Evolutionary conservation across 1,140 invertebrate genomes (phyloP), one percentile per base, ranked within the genome.

Genomic region (Chionoecetes opilio): DNA sequence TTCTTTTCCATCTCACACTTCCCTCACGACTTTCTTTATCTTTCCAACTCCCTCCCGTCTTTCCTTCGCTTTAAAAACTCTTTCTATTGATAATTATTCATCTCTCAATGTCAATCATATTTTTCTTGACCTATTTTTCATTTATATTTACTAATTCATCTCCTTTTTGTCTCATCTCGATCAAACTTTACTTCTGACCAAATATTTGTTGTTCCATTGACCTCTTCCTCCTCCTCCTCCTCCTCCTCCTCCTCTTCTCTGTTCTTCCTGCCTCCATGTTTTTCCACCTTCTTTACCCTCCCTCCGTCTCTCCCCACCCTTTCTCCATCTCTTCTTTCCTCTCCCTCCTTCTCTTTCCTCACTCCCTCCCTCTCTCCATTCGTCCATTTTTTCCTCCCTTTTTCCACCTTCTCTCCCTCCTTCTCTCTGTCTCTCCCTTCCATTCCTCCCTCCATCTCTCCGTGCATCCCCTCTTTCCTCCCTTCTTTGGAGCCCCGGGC

Each of bases 271-370:
- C 38, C 38, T 41, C 14, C 38, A n/a, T n/a, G n/a, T n/a, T n/a
- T n/a, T 14, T 46, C 41, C 14, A 5, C 14, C 41, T 46, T 14
- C 14, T 14, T 46, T 14, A 8, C 41, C 14, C 41, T 46, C 41
- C 14, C 41, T 46, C 41, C 14, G 5, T 46, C 41, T 46, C 41
- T 46, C 41, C 14, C 41, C 41, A 8, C 41, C 14, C 41, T 84
- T 31, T 85, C 84, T 85, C 31, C n/a, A 2, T 86, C 29, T 31
- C 84, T 35, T 29, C 11, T 2, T 86, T 2, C 35, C 29, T 86
- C 84, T 86, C 29, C n/a, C 84, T 86, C 84, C n/a, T 29, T 34
- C 32, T 35, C 84, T 86, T 11, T 86, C 35, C 84, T 86, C 29
- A 8, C 29, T 85, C 3, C 3, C 84, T 85, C 21, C 2, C 84